A percentile compares a stretch with the other conserved stretches of the same genome.
phyloP scores from a whole-genome alignment of 35 echinoderm and acorn worm genomes.

The Apostichopus parvimensis region DNA sequence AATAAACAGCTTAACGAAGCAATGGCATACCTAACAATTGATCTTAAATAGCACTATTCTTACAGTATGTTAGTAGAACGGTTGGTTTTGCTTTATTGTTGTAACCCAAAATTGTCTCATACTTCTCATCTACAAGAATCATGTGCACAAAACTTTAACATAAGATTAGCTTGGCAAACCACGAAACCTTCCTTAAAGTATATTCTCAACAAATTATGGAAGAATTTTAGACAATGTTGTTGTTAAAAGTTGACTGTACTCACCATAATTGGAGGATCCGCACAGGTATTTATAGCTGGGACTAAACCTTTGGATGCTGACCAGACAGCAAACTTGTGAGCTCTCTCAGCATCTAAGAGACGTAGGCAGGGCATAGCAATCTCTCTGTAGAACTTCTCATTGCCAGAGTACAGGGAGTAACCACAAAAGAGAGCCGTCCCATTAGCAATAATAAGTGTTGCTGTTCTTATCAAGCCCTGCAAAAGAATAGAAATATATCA shows the following conservation, averaged over 20 bases:
- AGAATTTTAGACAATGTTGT: too few relatives aligned
- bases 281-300: slow-evolving; percentile 56
- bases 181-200: neutral
- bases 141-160: too few relatives aligned
- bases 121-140: too few relatives aligned
- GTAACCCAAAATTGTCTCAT: too few relatives aligned
- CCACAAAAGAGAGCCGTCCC: slow-evolving; percentile 72
- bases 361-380: slow-evolving; percentile 82
- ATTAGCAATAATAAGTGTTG: slow-evolving; percentile 55
- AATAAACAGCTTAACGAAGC: too few relatives aligned
- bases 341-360: slow-evolving; percentile 69
- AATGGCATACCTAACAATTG: too few relatives aligned
- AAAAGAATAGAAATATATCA: neutral
- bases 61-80: too few relatives aligned
- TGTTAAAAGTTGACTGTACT: neutral
- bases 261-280: slow-evolving; percentile 62
- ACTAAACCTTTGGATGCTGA: slow-evolving; percentile 78
- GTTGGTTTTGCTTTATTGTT: too few relatives aligned
- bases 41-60: too few relatives aligned
- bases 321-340: slow-evolving; percentile 80
- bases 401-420: slow-evolving; percentile 55
- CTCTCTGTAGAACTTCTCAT: slow-evolving; percentile 91
- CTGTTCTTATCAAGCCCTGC: slow-evolving; percentile 60
- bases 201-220: neutral
- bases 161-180: too few relatives aligned